phyloP scores from a whole-genome alignment of 2,888 invertebrate species.

The Noctua janthina region DNA sequence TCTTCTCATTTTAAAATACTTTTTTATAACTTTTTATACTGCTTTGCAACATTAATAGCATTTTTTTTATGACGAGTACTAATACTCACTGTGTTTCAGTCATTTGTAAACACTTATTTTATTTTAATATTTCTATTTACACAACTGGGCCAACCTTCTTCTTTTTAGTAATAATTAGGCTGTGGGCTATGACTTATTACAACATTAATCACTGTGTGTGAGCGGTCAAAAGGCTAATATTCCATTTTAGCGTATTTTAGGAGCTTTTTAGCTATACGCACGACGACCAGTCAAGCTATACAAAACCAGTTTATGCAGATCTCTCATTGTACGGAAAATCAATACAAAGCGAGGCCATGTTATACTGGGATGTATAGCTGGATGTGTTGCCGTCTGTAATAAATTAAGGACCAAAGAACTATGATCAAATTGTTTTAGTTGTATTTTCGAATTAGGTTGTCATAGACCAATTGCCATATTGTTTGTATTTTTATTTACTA shows the following conservation, averaged over 20 bases:
- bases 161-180: not conserved
- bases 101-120: not conserved
- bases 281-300: too few relatives aligned
- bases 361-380: not conserved
- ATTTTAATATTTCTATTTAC: not conserved
- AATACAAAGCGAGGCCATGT: too few relatives aligned
- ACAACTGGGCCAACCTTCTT: not conserved
- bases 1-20: not conserved
- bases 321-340: too few relatives aligned
- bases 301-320: too few relatives aligned
- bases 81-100: not conserved
- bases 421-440: constrained; percentile 45
- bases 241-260: constrained; percentile 13
- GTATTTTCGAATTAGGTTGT: constrained; percentile 10
- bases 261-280: constrained; percentile 5
- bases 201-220: constrained; percentile 20
- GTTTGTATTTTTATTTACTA: constrained; percentile 19
- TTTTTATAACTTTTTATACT: not conserved
- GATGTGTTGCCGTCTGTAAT: not conserved
- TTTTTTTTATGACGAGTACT: not conserved
- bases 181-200: constrained; percentile 36
- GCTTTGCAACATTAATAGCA: not conserved
- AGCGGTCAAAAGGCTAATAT: constrained; percentile 37
- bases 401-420: constrained; percentile 46
- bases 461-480: not conserved